Evolutionary conservation across 2,888 invertebrate species (phyloP).

Genomic region (Cosmorhoe ocellata): DNA sequence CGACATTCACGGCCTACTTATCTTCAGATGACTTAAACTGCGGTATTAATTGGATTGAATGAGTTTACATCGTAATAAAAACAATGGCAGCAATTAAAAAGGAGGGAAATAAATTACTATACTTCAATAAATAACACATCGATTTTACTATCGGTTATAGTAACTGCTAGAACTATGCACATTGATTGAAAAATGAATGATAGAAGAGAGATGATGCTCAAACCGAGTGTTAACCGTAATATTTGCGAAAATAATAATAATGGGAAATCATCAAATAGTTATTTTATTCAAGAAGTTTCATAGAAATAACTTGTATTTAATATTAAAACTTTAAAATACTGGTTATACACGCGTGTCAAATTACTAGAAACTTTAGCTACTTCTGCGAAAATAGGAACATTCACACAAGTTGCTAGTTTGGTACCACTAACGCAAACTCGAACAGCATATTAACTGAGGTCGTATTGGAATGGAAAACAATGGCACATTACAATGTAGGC

Average conservation of each 20-base stretch:
- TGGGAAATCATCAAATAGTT: neutral
- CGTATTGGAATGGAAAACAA: constrained; percentile 26
- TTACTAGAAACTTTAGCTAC: constrained; percentile 7
- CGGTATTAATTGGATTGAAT: neutral
- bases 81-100: too few relatives aligned
- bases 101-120: too few relatives aligned
- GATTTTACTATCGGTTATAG: too few relatives aligned
- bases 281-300: too few relatives aligned
- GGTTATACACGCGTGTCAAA: constrained; percentile 1
- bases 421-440: constrained; percentile 9
- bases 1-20: constrained; percentile 21
- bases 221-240: too few relatives aligned
- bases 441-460: constrained; percentile 14
- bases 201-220: too few relatives aligned
- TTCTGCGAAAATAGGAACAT: constrained; percentile 14
- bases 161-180: too few relatives aligned
- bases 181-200: too few relatives aligned
- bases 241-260: neutral
- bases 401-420: constrained; percentile 3
- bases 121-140: too few relatives aligned
- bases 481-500: constrained; percentile 21
- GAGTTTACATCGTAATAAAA: neutral
- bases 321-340: neutral
- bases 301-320: too few relatives aligned
- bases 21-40: constrained; percentile 1